Evolutionary conservation across 2,797 vertebrate genomes (phyloP), one percentile per base, ranked within the genome.

Genomic region (Ptychadena robeensis): DNA sequence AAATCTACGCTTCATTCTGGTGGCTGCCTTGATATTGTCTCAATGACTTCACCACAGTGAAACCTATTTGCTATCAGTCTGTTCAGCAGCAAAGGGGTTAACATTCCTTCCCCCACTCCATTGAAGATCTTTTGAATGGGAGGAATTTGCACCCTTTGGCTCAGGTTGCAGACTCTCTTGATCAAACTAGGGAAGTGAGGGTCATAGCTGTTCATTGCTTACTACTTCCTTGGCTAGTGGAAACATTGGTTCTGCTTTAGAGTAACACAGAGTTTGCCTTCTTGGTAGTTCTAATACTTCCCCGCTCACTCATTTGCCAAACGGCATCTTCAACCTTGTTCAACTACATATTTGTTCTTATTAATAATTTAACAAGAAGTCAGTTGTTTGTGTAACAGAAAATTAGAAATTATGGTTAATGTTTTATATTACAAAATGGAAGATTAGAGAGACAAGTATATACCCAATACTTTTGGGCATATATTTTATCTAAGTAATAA

Each of bases 131-230:
- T 79, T 82, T 89, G 89, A 90, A 89, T 91, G 86, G 87, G 87
- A 89, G 89, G 91, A 93, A 91, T 92, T 88, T 88, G 89, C 77
- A 79, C 87, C 89, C 82, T 88, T 87, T 85, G 87, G 89, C 89
- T 93, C 90, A 83, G 90, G 89, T 91, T 93, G 90, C 91, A 89
- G 87, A 70, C 80, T 86, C 82, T 82, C 87, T 87, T 90, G 87
- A 85, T 81, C 86, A 76, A 85, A 71, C 65, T 85, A 28, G 89
- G 89, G 88, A 88, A 90, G 86, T 82, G 75, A 79, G 88, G 89
- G 91, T 91, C 90, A 90, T 87, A 86, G 87, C 90, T 88, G 66
- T 86, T 91, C 87, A 79, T 83, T 74, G 86, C 90, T 89, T 88
- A 85, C 88, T 76, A 85, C 90, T 91, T 90, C 88, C 88, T 88